Evolutionary conservation across 2,113 vertebrate species (phyloP).

Genomic region (zebrafish (Danio rerio)): DNA sequence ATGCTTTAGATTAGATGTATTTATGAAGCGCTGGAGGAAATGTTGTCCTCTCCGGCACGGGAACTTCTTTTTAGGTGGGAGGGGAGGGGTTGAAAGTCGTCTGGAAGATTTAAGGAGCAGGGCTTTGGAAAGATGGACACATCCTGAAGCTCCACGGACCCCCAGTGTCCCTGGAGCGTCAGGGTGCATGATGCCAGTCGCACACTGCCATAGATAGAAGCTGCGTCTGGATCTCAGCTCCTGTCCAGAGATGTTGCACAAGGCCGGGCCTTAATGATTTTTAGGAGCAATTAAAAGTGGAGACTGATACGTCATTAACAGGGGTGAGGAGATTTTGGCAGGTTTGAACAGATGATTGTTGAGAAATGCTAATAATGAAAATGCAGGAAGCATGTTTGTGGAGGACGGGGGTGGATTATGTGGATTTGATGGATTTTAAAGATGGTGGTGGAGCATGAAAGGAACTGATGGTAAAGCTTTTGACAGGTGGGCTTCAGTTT

Average conservation of each 20-base stretch:
- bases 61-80: slow-evolving; percentile 14
- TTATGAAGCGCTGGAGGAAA: slow-evolving; percentile 41
- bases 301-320: slow-evolving; percentile 36
- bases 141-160: background rate
- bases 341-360: slow-evolving; percentile 21
- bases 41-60: slow-evolving; percentile 38
- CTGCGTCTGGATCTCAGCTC: slow-evolving; percentile 53
- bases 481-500: slow-evolving; percentile 5
- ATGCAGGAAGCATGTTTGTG: background rate
- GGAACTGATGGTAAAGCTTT: slow-evolving; percentile 19
- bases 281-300: slow-evolving; percentile 29
- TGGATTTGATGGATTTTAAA: background rate
- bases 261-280: slow-evolving; percentile 70
- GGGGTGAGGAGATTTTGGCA: slow-evolving; percentile 6
- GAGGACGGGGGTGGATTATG: slow-evolving; percentile 2
- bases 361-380: slow-evolving; percentile 7
- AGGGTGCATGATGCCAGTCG: background rate
- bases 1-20: slow-evolving; percentile 41
- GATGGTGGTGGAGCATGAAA: slow-evolving; percentile 9
- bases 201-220: slow-evolving; percentile 46
- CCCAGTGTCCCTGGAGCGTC: slow-evolving; percentile 6
- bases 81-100: background rate
- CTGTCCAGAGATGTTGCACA: slow-evolving; percentile 61
- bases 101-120: background rate
- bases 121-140: slow-evolving; percentile 9